Percentiles rank a stretch among this genome's conserved stretches.
Evolutionary conservation across 92 coral and sea anemone genomes (phyloP).

Genomic region (Montipora capitata): DNA sequence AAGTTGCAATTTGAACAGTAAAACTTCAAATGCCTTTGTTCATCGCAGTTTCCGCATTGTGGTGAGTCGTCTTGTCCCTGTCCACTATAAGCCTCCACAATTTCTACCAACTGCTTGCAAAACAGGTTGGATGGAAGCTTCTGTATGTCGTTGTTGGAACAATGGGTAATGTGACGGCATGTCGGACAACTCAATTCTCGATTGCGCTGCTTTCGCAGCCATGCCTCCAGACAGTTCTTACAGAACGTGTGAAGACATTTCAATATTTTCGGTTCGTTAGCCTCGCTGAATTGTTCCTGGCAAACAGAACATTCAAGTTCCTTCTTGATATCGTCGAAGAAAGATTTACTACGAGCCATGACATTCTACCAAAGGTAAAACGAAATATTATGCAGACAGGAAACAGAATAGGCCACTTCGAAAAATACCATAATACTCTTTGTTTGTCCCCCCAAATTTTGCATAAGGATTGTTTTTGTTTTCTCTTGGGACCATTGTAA

Average conservation of each 20-base stretch:
- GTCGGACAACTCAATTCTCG: conserved; percentile 11
- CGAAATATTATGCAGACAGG: not conserved
- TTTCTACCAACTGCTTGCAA: conserved; percentile 16
- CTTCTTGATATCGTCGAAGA: conserved; percentile 25
- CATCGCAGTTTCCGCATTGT: conserved; percentile 23
- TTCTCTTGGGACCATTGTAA: no score
- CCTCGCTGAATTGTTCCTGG: conserved; percentile 29
- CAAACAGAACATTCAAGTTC: conserved; percentile 40
- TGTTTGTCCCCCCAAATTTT: no score
- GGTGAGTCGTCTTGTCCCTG: conserved; percentile 4
- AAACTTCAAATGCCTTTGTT: not conserved
- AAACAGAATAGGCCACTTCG: no score
- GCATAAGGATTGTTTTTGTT: no score
- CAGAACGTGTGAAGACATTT: not conserved
- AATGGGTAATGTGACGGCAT: not conserved
- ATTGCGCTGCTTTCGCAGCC: conserved; percentile 13
- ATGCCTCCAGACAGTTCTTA: conserved; percentile 10
- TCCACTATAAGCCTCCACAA: conserved; percentile 22
- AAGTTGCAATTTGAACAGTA: conserved; percentile 1
- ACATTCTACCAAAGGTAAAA: no score
- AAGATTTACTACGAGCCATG: not conserved
- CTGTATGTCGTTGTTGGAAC: conserved; percentile 6
- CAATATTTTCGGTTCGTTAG: conserved; percentile 26
- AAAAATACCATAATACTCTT: no score
- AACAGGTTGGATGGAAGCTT: conserved; percentile 25